Conservation (phyloP, 2,113 vertebrate species). For the Charadrius vociferus region DNA sequence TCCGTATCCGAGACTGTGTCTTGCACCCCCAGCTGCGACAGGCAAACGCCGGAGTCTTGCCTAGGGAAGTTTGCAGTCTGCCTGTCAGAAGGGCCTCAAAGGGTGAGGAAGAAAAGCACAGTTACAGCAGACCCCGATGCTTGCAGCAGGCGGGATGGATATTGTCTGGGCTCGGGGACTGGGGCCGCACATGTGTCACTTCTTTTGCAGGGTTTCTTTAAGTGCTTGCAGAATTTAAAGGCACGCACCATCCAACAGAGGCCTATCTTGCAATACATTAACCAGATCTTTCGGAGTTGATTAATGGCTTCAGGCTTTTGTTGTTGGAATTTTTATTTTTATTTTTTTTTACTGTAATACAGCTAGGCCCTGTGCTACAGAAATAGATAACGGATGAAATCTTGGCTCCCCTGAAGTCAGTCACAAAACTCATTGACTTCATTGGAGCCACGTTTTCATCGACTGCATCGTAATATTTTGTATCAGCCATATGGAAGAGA, state of each 20-base stretch:
- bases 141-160: not conserved
- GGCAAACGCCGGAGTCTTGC: not conserved
- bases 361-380: not conserved
- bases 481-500: constrained; percentile 35
- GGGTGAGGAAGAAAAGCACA: not conserved
- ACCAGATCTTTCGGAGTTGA: constrained; percentile 31
- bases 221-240: constrained; percentile 28
- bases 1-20: not conserved
- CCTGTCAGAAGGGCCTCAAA: not conserved
- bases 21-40: not conserved
- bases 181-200: not conserved
- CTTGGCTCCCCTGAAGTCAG: not conserved
- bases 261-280: constrained; percentile 22
- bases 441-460: constrained; percentile 1
- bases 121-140: not conserved
- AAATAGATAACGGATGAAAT: constrained; percentile 24
- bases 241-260: not conserved
- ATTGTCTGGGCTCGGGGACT: not conserved
- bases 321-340: not conserved
- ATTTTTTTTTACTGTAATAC: not conserved
- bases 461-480: not conserved
- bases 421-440: constrained; percentile 1
- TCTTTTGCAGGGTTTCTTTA: not conserved
- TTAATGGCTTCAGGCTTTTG: constrained; percentile 27
- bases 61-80: not conserved